Conservation (phyloP, 2,113 vertebrate species). For the Syngnathus typhle region DNA sequence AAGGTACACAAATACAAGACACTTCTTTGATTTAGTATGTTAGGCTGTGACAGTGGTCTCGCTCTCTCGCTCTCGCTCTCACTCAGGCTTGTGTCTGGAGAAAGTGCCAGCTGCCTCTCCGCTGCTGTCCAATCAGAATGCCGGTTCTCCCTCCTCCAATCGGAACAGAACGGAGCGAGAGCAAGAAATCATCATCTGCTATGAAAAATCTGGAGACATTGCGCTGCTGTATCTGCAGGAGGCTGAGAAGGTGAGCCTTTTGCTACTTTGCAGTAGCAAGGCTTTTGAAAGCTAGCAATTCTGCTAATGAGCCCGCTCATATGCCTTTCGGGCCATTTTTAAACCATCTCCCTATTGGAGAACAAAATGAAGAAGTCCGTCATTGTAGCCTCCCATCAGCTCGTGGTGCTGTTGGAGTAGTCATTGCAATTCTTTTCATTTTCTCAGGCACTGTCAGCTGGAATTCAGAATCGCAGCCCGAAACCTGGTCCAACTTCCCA, state of each 20-base stretch:
- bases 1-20: conserved; percentile 69
- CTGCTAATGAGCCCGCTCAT: background rate
- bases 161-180: conserved; percentile 74
- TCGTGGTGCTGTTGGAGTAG: background rate
- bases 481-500: conserved; percentile 88
- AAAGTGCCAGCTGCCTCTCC: conserved; percentile 83
- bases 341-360: background rate
- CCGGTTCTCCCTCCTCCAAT: conserved; percentile 68
- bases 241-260: conserved; percentile 83
- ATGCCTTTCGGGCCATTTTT: background rate
- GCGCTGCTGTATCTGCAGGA: conserved; percentile 95
- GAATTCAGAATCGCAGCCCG: conserved; percentile 95
- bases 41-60: conserved; percentile 3
- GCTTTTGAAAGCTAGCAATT: background rate
- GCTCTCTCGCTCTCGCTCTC: background rate
- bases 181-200: conserved; percentile 91
- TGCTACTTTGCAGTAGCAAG: background rate
- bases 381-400: background rate
- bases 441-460: conserved; percentile 79
- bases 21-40: background rate
- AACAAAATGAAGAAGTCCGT: background rate
- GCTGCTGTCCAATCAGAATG: conserved; percentile 73
- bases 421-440: background rate
- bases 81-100: conserved; percentile 88
- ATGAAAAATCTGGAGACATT: conserved; percentile 96